Evolutionary conservation across 2,113 vertebrate species (phyloP).

Genomic region (Aptenodytes patagonicus): DNA sequence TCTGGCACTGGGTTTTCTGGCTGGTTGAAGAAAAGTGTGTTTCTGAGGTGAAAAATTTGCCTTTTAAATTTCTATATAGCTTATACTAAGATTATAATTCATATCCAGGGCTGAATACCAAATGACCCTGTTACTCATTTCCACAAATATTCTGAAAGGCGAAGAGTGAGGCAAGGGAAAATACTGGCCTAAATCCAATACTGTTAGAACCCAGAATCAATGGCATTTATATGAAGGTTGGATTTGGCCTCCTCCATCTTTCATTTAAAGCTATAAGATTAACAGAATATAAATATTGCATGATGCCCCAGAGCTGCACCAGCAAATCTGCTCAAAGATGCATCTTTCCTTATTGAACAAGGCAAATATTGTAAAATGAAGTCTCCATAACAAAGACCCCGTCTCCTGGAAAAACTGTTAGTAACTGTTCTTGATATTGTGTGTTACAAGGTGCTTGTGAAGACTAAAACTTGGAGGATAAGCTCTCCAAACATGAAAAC

Average conservation of each 20-base stretch:
- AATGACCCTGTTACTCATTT: constrained; percentile 52
- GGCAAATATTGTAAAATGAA: constrained; percentile 12
- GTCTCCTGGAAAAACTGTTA: background rate
- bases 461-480: background rate
- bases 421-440: background rate
- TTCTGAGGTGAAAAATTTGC: constrained; percentile 60
- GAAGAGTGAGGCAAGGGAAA: constrained; percentile 7
- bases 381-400: background rate
- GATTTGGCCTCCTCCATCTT: constrained; percentile 34
- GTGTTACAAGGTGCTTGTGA: background rate
- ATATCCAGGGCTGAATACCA: constrained; percentile 53
- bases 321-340: background rate
- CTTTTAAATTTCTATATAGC: constrained; percentile 43
- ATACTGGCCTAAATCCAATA: background rate
- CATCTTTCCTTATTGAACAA: constrained; percentile 39
- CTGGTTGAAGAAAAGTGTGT: constrained; percentile 29
- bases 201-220: constrained; percentile 12
- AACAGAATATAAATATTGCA: constrained; percentile 54
- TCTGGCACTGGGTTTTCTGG: background rate
- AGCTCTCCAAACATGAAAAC: background rate
- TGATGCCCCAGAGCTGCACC: constrained; percentile 44
- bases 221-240: constrained; percentile 23
- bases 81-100: constrained; percentile 56
- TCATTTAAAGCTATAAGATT: constrained; percentile 18
- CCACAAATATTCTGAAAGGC: constrained; percentile 50